Conservation (phyloP, 1,140 invertebrate genomes). For the Apis cerana region DNA sequence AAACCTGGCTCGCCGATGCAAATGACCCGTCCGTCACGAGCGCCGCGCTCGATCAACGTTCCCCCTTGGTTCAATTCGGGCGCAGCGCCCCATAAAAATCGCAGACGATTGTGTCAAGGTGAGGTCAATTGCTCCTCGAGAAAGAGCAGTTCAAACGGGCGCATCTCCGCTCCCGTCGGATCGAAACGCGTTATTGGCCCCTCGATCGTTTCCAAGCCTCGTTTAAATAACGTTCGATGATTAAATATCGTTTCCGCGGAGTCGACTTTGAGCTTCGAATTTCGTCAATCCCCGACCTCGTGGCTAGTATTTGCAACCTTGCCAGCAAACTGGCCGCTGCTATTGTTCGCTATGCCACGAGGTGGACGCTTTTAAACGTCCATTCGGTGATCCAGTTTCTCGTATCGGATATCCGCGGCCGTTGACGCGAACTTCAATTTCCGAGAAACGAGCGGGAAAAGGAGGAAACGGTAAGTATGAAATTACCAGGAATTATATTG, state of each 20-base stretch:
- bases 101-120: conserved; percentile 41
- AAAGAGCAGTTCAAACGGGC: conserved; percentile 3
- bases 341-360: not conserved
- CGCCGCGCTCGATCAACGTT: not conserved
- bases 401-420: not conserved
- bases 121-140: conserved; percentile 46
- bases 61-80: conserved; percentile 5
- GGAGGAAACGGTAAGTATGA: not conserved
- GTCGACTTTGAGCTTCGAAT: not conserved
- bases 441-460: not conserved
- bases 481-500: not conserved
- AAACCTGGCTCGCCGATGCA: conserved; percentile 11
- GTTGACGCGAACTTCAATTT: conserved; percentile 5
- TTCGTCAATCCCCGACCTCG: conserved; percentile 21
- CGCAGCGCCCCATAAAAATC: not conserved
- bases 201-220: fast-evolving
- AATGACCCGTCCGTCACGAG: not conserved
- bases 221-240: not conserved
- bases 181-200: not conserved
- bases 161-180: not conserved
- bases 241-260: not conserved
- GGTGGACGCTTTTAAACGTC: not conserved
- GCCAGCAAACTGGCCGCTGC: conserved; percentile 9
- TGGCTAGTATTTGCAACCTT: not conserved
- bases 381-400: conserved; percentile 27